Conservation (phyloP, 2,113 vertebrate species). For the Tachysurus fulvidraco region DNA sequence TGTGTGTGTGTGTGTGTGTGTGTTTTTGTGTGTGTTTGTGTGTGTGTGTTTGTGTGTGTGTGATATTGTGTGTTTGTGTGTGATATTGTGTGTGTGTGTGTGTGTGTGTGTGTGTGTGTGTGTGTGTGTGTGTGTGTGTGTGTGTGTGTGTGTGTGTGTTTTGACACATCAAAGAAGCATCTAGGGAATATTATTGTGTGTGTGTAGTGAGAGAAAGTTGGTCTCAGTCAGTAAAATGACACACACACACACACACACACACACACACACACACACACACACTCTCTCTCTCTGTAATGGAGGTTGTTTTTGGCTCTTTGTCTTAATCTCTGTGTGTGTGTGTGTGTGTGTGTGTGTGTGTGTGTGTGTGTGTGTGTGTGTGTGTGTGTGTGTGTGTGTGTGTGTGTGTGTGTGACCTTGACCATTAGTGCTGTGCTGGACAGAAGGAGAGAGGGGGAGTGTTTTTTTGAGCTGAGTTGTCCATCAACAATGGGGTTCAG, state of each 20-base stretch:
- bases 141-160: background rate
- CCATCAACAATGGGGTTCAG: background rate
- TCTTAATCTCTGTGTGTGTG: conserved; percentile 12
- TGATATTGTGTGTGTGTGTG: conserved; percentile 6
- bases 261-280: background rate
- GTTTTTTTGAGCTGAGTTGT: conserved; percentile 23
- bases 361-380: conserved; percentile 13
- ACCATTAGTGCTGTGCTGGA: conserved; percentile 73
- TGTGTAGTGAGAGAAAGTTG: background rate
- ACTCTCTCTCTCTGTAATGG: background rate
- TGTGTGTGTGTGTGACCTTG: conserved; percentile 65
- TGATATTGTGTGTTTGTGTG: background rate
- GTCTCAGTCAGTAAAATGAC: background rate
- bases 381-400: conserved; percentile 18
- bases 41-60: background rate
- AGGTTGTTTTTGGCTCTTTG: conserved; percentile 4
- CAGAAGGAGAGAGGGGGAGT: conserved; percentile 63
- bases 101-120: background rate
- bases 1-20: background rate
- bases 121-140: no score
- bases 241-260: background rate
- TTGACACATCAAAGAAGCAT: no score
- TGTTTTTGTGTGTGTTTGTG: background rate
- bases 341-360: conserved; percentile 45
- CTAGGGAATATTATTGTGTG: background rate